Evolutionary conservation across 2,888 invertebrate species (phyloP).

Genomic region (Leptinotarsa haldemani): DNA sequence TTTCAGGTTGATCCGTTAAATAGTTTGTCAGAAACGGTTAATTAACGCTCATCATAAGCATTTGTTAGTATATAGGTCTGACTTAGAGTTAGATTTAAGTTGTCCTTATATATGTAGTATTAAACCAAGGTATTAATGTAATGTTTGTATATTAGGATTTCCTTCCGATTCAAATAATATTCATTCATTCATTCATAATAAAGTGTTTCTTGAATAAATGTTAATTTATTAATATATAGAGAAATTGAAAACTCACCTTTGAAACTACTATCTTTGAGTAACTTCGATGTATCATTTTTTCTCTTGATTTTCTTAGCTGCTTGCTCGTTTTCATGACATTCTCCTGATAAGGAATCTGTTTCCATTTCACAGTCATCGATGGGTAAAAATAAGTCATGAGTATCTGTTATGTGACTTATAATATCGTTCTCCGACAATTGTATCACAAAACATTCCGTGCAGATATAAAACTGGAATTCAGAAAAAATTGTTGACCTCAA

Average conservation of each 20-base stretch:
- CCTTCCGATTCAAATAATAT: no score
- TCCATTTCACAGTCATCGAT: constrained; percentile 40
- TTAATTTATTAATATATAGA: neutral
- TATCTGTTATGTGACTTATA: constrained; percentile 51
- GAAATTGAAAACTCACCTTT: neutral
- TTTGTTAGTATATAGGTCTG: no score
- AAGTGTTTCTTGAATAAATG: neutral
- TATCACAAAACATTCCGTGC: constrained; percentile 58
- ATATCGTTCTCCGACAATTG: constrained; percentile 49
- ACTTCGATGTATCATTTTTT: neutral
- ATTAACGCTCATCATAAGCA: no score
- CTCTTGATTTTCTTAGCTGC: constrained; percentile 9
- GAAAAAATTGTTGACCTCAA: no score
- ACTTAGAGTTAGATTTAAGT: no score
- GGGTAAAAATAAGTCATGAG: constrained; percentile 40
- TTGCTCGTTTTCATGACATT: constrained; percentile 29
- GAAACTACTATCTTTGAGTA: neutral
- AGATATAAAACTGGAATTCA: constrained; percentile 56
- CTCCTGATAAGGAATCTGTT: constrained; percentile 30
- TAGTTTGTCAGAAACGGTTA: no score
- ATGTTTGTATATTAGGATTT: no score
- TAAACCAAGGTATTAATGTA: no score
- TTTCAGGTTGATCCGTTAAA: no score
- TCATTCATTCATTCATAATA: no score
- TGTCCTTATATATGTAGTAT: no score